Conservation (phyloP, 2,113 vertebrate species). For the Pseudopipra pipra region DNA sequence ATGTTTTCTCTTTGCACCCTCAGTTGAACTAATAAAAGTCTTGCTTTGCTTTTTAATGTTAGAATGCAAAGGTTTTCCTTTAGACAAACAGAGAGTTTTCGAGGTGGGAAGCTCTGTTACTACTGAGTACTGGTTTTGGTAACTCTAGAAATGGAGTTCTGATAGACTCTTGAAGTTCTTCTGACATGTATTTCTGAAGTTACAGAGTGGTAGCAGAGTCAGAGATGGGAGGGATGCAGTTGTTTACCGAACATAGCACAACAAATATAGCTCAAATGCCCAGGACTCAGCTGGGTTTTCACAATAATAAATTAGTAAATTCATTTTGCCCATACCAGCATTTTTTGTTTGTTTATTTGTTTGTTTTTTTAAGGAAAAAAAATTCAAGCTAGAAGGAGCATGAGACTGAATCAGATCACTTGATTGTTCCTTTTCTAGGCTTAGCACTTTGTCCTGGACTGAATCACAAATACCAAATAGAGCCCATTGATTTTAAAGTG, state of each 20-base stretch:
- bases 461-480: neutral
- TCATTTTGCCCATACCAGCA: neutral
- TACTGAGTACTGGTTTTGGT: neutral
- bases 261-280: accelerated
- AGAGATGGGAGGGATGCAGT: neutral
- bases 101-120: neutral
- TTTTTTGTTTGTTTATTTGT: neutral
- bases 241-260: neutral
- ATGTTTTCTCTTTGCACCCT: neutral
- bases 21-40: neutral
- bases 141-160: neutral
- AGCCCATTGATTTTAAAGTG: neutral
- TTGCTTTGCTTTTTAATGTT: neutral
- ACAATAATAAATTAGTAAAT: too few species aligned
- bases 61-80: neutral
- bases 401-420: neutral
- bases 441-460: neutral
- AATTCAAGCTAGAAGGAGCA: neutral
- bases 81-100: neutral
- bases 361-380: too few species aligned
- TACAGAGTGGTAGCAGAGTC: neutral
- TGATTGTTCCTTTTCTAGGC: accelerated
- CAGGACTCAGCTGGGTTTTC: neutral
- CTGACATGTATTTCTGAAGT: neutral
- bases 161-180: neutral